These are phyloP conservation scores for Charaxes varanes DNA, from an alignment of 1,140 invertebrate genomes.

Conservation along the genomic window DNA sequence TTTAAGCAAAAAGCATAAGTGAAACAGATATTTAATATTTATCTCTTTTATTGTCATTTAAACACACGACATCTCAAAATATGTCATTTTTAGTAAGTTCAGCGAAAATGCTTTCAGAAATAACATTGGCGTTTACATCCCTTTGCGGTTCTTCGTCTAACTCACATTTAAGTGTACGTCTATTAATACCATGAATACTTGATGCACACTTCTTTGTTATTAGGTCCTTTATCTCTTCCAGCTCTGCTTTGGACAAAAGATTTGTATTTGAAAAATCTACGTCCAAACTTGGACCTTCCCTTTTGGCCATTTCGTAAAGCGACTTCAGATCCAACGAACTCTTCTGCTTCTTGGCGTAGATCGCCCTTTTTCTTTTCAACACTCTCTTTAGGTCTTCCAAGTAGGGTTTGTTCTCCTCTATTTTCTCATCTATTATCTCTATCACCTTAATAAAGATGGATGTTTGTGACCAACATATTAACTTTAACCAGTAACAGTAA, in stretches of 20 bases:
- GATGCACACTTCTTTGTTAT: conserved; percentile 43
- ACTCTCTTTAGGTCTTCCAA: conserved; percentile 45
- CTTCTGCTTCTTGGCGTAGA: conserved; percentile 33
- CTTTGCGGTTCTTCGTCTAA: conserved; percentile 7
- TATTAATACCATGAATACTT: conserved; percentile 41
- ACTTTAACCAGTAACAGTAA: too few species aligned
- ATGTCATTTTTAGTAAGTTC: conserved; percentile 27
- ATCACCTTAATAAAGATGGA: too few species aligned
- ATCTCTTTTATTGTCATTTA: too few species aligned
- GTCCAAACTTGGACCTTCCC: conserved; percentile 23
- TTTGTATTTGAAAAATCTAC: conserved; percentile 31
- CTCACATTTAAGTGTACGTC: conserved; percentile 30
- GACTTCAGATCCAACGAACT: conserved; percentile 36
- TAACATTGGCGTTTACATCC: conserved; percentile 10
- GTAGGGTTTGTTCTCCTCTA: conserved; percentile 45
- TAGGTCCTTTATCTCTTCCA: conserved; percentile 49
- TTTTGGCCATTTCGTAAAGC: conserved; percentile 52
- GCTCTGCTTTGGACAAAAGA: conserved; percentile 40
- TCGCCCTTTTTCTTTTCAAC: conserved; percentile 37
- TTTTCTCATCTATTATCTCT: too few species aligned
- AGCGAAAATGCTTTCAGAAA: conserved; percentile 38
- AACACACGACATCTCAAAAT: too few species aligned
- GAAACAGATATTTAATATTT: too few species aligned
- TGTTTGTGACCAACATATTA: too few species aligned
- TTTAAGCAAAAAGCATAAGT: too few species aligned